Evolutionary conservation across 2,113 vertebrate genomes (phyloP), one percentile per base, ranked within the genome.

Genomic region (Sminthopsis crassicaudata): DNA sequence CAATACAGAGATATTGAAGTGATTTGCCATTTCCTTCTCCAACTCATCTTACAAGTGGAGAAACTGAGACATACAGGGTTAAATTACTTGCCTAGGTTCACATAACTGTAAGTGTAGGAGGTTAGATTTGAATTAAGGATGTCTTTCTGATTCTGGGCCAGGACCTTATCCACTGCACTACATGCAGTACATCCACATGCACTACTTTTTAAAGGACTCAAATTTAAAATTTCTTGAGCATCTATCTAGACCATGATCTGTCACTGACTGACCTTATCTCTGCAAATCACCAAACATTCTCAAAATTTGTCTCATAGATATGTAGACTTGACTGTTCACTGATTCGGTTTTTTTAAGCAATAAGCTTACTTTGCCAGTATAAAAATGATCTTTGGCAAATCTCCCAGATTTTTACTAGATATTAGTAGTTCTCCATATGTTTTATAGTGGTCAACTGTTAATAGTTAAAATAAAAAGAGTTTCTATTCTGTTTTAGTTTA

Each of bases 221-320:
- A 84, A 84, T 42, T 23, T 84, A 23, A 84, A 42, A 8, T 3
- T 25, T 27, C 19, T 19, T 12, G 52, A 23, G 19, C 4, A 7
- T 9, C 22, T 16, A 3, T 16, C n/a, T 25, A n/a, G n/a, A 10
- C 88, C 1, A 16, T 42, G 0, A 0, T 11, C 24, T 4, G 2
- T 6, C 54, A 25, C 30, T 24, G 0, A 9, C 0, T 3, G 16
- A 19, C 1, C 46, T n/a, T 46, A 0, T 1, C 23, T 9, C 53
- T 25, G 19, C 55, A 50, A 1, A 11, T 27, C n/a, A 53, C 4
- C 7, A 4, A 0, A 8, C 11, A 9, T 7, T 24, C 91, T 55
- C n/a, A 53, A 23, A 26, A 46, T 12, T 54, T 16, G 25, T 36
- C 8, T 24, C 52, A 42, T n/a, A 1, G 11, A 42, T 48, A 27